Base-by-base conservation (phyloP, 2,797 vertebrate species). In the Sebastes melanostomus region DNA sequence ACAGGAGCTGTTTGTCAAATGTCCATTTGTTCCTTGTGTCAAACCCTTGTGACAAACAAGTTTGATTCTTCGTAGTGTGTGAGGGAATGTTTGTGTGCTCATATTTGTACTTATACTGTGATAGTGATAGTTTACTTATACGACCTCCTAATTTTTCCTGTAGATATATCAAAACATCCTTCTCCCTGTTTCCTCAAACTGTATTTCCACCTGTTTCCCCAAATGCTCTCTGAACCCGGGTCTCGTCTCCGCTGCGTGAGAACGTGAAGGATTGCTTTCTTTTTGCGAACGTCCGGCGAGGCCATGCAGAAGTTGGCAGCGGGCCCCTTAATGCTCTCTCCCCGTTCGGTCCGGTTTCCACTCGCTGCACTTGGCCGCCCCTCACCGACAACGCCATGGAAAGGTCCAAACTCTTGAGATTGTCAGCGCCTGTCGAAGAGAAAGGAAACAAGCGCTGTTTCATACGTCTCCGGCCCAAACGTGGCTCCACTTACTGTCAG, bases 401-500 rank as follows among this genome's bases (percentile, higher is more conserved):
- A 88, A 82, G 80, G 81, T 88, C 85, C 68, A 72, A 76, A 82
- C 72, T 78, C 87, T 88, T 88, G 86, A 93, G 63, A 88, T 84
- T 58, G 72, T 88, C 92, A 87, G 65, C 22, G 58, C 73, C 63
- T 81, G 66, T 86, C 74, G 58, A 65, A 70, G 60, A 67, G 66
- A 88, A 78, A 84, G 67, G 79, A 87, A 91, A 91, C 77, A 86
- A 90, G 76, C 16, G 8, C 81, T 56, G 85, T 61, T 78, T 87
- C 75, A 42, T 42, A 42, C 14, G 34, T 86, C 68, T 87, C 81
- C 22, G 65, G 84, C 58, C 80, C 56, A 77, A 93, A 91, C 77
- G 69, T 85, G 88, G 71, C 88, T 93, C 85, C 89, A 86, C 78
- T 91, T 92, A 87, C 50, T 90, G 86, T 88, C 85, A 84, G 82